These are phyloP conservation scores for Tringa solitaria DNA, from an alignment of 2,113 vertebrate species.

Conservation along the genomic window DNA sequence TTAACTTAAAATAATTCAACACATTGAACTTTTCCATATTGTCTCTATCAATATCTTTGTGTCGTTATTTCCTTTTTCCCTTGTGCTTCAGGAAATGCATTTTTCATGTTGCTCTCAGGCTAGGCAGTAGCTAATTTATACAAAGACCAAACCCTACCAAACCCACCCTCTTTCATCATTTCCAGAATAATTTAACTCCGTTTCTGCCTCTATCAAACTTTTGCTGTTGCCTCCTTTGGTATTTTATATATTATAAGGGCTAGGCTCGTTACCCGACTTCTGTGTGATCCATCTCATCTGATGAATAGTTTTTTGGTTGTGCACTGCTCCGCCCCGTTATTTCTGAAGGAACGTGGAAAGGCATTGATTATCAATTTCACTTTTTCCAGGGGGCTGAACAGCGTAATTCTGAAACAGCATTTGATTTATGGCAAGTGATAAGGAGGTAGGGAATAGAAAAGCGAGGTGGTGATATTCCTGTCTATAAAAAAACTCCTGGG, in stretches of 20 bases:
- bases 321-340: not conserved
- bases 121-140: not conserved
- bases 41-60: not conserved
- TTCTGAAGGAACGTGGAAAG: not conserved
- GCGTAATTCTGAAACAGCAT: not conserved
- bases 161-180: not conserved
- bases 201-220: not conserved
- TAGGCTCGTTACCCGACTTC: not conserved
- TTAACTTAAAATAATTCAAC: not conserved
- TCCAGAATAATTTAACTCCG: not conserved
- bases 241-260: not conserved
- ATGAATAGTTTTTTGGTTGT: not conserved
- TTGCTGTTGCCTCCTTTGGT: not conserved
- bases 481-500: not conserved
- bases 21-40: not conserved
- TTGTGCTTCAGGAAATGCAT: not conserved
- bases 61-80: not conserved
- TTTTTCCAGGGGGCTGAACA: not conserved
- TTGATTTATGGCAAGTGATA: not conserved
- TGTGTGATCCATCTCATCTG: not conserved
- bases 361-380: not conserved
- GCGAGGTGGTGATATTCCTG: not conserved
- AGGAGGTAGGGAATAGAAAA: not conserved
- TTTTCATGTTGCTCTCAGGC: not conserved
- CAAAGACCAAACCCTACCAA: not conserved